Evolutionary conservation across 1,140 invertebrate species (phyloP).

Genomic region (Hypothenemus hampei): DNA sequence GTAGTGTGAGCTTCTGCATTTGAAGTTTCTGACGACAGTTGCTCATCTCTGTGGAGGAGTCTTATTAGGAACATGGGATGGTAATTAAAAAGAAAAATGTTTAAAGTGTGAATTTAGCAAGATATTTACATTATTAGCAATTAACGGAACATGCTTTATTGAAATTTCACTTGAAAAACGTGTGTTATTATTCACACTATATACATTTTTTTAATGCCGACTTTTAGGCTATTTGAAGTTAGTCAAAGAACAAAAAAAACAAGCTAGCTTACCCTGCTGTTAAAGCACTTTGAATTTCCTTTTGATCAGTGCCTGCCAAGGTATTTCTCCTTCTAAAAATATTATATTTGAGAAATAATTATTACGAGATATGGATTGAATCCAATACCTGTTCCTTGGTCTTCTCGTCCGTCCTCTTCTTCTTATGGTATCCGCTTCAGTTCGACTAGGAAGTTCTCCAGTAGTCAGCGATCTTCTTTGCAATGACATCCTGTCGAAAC

Average conservation of each 20-base stretch:
- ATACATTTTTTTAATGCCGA: constrained; percentile 18
- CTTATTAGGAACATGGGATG: too few species aligned
- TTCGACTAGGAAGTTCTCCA: constrained; percentile 42
- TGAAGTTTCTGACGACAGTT: constrained; percentile 27
- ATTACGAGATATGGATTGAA: not conserved
- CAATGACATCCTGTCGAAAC: constrained; percentile 81
- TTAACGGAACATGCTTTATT: not conserved
- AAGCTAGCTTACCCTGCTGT: constrained; percentile 60
- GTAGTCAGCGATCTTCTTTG: constrained; percentile 73
- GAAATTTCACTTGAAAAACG: too few species aligned
- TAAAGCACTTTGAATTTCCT: constrained; percentile 75
- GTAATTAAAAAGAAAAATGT: constrained; percentile 1
- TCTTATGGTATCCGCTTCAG: constrained; percentile 53
- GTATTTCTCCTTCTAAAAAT: constrained; percentile 65
- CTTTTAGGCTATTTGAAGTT: not conserved
- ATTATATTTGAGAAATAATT: not conserved
- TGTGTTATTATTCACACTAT: constrained; percentile 26
- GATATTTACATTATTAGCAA: constrained; percentile 4
- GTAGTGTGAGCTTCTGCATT: constrained; percentile 23
- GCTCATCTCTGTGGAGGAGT: constrained; percentile 40
- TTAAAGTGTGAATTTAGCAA: not conserved
- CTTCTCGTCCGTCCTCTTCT: constrained; percentile 67
- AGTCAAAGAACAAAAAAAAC: too few species aligned
- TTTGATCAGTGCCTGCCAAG: constrained; percentile 81
- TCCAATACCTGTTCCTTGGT: constrained; percentile 59